A percentile compares a stretch with the other conserved stretches of the same genome.
These are phyloP conservation scores for Tolmerus cingulatus DNA, from an alignment of 2,888 invertebrate genomes.

Conservation along the genomic window DNA sequence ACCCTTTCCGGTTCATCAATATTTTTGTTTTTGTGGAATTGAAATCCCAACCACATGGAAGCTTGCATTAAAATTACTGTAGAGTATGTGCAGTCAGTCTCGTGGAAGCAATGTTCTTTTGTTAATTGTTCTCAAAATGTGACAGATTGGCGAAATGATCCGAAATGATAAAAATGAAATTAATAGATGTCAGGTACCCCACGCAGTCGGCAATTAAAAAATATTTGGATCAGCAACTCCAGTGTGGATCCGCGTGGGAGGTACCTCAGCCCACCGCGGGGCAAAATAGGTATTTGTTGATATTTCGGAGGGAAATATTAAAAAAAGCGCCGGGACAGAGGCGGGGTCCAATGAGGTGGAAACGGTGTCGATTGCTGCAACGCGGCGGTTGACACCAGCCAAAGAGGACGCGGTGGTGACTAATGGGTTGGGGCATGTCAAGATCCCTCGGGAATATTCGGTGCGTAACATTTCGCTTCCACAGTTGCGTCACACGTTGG, in stretches of 20 bases:
- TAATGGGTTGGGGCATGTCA: background rate
- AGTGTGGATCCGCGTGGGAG: background rate
- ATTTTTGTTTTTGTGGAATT: background rate
- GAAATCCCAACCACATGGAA: background rate
- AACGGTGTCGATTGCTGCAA: background rate
- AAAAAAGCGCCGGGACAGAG: background rate
- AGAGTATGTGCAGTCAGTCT: background rate
- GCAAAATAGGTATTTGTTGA: background rate
- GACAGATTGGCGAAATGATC: background rate
- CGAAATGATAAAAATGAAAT: conserved; percentile 12
- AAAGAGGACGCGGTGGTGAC: background rate
- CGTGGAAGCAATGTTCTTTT: background rate
- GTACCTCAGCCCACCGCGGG: background rate
- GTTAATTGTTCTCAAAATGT: background rate
- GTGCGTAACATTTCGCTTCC: background rate
- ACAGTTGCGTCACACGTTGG: background rate
- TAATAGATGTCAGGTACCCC: background rate
- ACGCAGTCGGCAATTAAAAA: background rate
- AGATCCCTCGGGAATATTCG: background rate
- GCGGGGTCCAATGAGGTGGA: background rate
- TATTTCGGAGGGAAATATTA: background rate
- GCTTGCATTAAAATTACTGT: background rate
- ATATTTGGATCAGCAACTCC: background rate
- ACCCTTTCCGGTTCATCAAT: too few relatives aligned
- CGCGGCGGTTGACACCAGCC: background rate